A percentile compares a stretch with the other conserved stretches of the same genome.
Conservation (phyloP, 2,888 invertebrate genomes). For the Aphrophora alni region DNA sequence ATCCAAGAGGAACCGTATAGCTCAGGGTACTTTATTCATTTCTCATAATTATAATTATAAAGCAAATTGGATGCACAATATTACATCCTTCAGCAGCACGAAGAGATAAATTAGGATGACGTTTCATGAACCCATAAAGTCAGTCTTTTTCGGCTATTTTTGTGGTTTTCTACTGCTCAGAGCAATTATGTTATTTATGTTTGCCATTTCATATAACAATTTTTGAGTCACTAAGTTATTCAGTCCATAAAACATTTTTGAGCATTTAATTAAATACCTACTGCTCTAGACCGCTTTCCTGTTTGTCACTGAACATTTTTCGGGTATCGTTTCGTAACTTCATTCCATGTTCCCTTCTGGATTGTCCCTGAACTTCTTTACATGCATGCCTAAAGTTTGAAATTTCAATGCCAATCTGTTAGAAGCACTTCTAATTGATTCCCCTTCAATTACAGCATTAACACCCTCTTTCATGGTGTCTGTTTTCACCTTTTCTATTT, state of each 20-base stretch:
- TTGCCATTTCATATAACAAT: constrained; percentile 40
- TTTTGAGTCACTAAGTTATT: constrained; percentile 15
- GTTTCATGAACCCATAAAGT: constrained; percentile 29
- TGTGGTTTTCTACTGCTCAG: constrained; percentile 36
- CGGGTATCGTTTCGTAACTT: constrained; percentile 10
- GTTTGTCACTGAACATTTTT: constrained; percentile 22
- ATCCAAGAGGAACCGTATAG: constrained; percentile 52
- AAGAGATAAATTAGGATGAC: constrained; percentile 29
- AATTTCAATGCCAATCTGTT: background rate
- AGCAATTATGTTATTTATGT: constrained; percentile 34
- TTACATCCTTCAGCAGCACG: constrained; percentile 41
- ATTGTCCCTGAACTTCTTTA: constrained; percentile 26
- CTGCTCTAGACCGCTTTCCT: constrained; percentile 6
- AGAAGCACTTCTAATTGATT: no score
- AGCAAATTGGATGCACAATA: constrained; percentile 32
- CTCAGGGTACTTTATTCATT: constrained; percentile 19
- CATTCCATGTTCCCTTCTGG: background rate
- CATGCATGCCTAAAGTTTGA: constrained; percentile 15
- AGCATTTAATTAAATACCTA: constrained; percentile 36
- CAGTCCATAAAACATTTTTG: constrained; percentile 41
- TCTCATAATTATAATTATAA: constrained; percentile 39
- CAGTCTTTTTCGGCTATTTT: constrained; percentile 40
- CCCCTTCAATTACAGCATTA: no score
- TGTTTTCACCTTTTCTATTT: no score
- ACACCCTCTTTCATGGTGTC: no score